These are phyloP conservation scores for Aphyosemion australe DNA, from an alignment of 2,113 vertebrate species.

Conservation along the genomic window DNA sequence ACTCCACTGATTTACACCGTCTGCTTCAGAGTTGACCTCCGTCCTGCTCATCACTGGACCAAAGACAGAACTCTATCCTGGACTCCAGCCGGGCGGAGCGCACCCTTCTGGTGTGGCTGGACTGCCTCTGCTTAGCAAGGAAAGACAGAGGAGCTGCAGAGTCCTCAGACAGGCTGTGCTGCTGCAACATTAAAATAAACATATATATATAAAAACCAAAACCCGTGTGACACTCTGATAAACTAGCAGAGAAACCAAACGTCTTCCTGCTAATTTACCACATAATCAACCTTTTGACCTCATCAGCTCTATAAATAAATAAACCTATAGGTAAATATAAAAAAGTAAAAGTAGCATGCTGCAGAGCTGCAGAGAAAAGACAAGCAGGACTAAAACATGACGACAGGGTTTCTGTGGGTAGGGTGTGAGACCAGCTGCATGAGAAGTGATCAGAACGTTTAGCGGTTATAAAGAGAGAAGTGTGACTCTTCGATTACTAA, in stretches of 20 bases:
- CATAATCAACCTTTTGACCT: too few species aligned
- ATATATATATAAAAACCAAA: too few species aligned
- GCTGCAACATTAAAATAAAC: constrained; percentile 48
- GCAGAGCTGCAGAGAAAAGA: too few species aligned
- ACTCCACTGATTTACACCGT: too few species aligned
- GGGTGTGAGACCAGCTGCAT: too few species aligned
- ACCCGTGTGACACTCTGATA: too few species aligned
- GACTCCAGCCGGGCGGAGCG: too few species aligned
- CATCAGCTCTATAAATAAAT: neutral
- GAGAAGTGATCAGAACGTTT: neutral
- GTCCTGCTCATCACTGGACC: constrained; percentile 1
- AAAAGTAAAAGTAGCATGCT: neutral
- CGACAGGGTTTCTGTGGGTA: too few species aligned
- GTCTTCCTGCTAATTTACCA: too few species aligned
- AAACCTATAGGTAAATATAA: neutral
- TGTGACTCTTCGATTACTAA: constrained; percentile 2
- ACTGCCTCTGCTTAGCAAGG: constrained; percentile 83
- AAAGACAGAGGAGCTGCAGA: constrained; percentile 80
- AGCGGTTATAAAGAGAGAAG: neutral
- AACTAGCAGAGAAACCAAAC: too few species aligned
- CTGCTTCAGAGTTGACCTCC: constrained; percentile 4
- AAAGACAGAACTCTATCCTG: constrained; percentile 51
- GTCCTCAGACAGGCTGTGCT: constrained; percentile 64
- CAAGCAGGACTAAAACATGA: too few species aligned
- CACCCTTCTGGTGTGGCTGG: constrained; percentile 72